Evolutionary conservation across 2,888 invertebrate species (phyloP).

Genomic region (Proisotoma minuta): DNA sequence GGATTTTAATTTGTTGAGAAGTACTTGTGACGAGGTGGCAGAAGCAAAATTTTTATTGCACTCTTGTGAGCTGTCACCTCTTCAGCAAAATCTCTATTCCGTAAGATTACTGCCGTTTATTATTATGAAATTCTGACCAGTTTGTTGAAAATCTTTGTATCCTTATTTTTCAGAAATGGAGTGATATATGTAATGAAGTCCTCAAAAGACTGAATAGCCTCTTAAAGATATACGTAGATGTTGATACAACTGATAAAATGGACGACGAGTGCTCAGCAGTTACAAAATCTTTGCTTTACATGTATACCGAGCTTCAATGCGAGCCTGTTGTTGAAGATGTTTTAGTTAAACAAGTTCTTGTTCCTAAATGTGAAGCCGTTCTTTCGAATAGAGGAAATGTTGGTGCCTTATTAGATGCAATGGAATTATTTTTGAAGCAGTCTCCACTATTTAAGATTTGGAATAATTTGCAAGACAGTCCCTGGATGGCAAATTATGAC

Average conservation of each 20-base stretch:
- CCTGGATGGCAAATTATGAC: constrained; percentile 41
- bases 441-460: constrained; percentile 37
- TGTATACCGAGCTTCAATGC: constrained; percentile 41
- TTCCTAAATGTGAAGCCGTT: constrained; percentile 41
- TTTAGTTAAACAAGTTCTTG: constrained; percentile 36
- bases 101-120: not conserved
- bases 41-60: constrained; percentile 39
- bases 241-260: not conserved
- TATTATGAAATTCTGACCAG: too few relatives aligned
- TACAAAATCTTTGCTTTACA: constrained; percentile 35
- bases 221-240: constrained; percentile 24
- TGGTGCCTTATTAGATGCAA: constrained; percentile 39
- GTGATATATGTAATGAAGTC: constrained; percentile 22
- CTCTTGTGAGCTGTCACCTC: not conserved
- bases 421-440: constrained; percentile 37
- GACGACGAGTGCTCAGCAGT: not conserved
- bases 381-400: constrained; percentile 43
- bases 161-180: constrained; percentile 32
- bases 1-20: constrained; percentile 34
- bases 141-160: too few relatives aligned
- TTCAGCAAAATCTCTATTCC: not conserved
- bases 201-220: constrained; percentile 32
- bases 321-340: constrained; percentile 40
- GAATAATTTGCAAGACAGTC: constrained; percentile 28
- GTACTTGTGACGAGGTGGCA: constrained; percentile 42